Base-by-base conservation (phyloP, 2,113 vertebrate species). In the Carlito syrichta region DNA sequence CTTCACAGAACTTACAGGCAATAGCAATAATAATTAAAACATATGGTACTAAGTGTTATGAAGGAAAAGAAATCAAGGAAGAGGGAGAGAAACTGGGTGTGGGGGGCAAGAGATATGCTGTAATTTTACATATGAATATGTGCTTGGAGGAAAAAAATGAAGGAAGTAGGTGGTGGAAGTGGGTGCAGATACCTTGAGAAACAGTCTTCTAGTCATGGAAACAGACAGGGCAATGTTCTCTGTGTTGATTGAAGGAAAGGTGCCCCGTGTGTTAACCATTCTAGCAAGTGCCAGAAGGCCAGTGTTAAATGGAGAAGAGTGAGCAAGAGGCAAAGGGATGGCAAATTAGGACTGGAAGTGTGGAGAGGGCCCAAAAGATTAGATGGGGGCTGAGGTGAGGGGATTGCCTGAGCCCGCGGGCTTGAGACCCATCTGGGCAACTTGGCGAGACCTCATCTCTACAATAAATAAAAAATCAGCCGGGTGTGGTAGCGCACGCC, bases 51-150 rank as follows among this genome's bases (percentile, higher is more conserved):
- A 82, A 90, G 10, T 35, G 22, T 83, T 43, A 69, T 69, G 9
- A 77, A 96, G 71, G 27, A n/a, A 63, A 86, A 76, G 9, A 89
- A 86, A 76, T 71, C 60, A 86, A 89, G 16, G 10, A 17, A 89
- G 40, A 2, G 13, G 9, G 52, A 84, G 25, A 78, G 30, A 30
- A 85, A 62, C 12, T 16, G 13, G 45, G n/a, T n/a, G n/a, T n/a
- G n/a, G 14, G 4, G 2, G 3, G 13, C 17, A 48, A 56, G n/a
- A 76, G 2, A n/a, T 38, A 73, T 9, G 6, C 0, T 50, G 13
- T 30, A 82, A 60, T 77, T 84, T 88, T 93, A 66, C 30, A 12
- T 12, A 66, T 81, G 71, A 60, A 79, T 19, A 8, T 25, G 40
- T 27, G 12, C 19, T 95, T 94, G 54, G 9, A 69, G 50, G 23